A percentile compares a stretch with the other conserved stretches of the same genome.
Evolutionary conservation across 2,113 vertebrate genomes (phyloP).

Genomic region (Pycnonotus jocosus): DNA sequence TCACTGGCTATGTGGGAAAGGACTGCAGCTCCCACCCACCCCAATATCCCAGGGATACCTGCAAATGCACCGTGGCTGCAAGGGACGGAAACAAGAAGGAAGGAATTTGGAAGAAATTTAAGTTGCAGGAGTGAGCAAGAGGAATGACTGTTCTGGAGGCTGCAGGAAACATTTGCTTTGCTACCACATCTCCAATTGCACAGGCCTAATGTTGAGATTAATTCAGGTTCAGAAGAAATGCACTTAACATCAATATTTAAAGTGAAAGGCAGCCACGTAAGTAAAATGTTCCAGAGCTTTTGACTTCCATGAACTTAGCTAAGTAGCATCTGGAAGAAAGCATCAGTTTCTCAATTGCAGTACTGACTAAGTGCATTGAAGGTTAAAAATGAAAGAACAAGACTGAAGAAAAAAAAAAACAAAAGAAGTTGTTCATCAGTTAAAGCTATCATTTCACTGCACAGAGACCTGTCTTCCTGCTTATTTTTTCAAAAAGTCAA

Average conservation of each 20-base stretch:
- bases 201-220: neutral
- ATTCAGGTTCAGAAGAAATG: neutral
- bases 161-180: neutral
- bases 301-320: neutral
- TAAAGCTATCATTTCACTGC: neutral
- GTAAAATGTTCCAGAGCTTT: neutral
- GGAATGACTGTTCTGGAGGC: neutral
- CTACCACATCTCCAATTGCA: neutral
- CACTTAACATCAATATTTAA: slow-evolving; percentile 12
- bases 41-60: neutral
- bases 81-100: neutral
- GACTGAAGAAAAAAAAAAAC: neutral
- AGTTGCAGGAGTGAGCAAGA: neutral
- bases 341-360: neutral
- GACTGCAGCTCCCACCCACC: neutral
- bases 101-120: neutral
- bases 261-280: neutral
- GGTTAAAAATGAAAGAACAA: neutral
- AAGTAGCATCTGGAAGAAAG: neutral
- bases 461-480: neutral
- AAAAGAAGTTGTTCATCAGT: neutral
- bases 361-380: neutral
- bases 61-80: neutral
- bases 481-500: neutral
- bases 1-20: neutral